Base-by-base conservation (phyloP, 2,113 vertebrate genomes). In the Psilopsiagon aurifrons region DNA sequence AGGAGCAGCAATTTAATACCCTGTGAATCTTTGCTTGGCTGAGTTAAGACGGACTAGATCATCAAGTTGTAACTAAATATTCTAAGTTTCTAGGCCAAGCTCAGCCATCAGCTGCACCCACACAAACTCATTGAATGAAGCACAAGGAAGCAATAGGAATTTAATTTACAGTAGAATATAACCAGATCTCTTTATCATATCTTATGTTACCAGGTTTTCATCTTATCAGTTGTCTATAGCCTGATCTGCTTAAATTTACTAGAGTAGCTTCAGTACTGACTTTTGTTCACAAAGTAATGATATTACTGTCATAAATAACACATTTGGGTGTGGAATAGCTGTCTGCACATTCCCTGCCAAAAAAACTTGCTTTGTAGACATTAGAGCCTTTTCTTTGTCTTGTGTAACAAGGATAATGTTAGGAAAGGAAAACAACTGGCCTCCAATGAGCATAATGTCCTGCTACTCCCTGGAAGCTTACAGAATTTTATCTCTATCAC, bases 1-100 rank as follows among this genome's bases (percentile, higher is more conserved):
- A 39, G 7, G 20, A 90, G 55, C 28, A 92, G 84, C 78, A 88
- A 59, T 94, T 91, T 91, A 91, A 94, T 91, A 86, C 46, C 12
- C 60, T 74, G 78, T 74, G 75, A 94, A 49, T 81, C 55, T 92
- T 81, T 89, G 37, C 39, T 77, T 66, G 54, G 52, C 80, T 91
- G 41, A 81, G 16, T 86, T 92, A 90, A 88, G 31, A 54, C 28
- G 31, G 63, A 35, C 80, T 69, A 85, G 55, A 66, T 90, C 28
- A 60, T 85, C 35, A 27, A 44, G 43, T 55, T 78, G 67, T 71
- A 89, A 88, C 49, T 68, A 49, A 85, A 82, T 88, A 90, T 49
- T 90, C 17, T 64, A 60, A 80, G 10, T 37, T 91, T 88, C 81
- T 68, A 81, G 37, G 49, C n/a, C n/a, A 86, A 86, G 37, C 12